Evolutionary conservation across 2,113 vertebrate species (phyloP), one percentile per base, ranked within the genome.

Genomic region (Clinocottus analis): DNA sequence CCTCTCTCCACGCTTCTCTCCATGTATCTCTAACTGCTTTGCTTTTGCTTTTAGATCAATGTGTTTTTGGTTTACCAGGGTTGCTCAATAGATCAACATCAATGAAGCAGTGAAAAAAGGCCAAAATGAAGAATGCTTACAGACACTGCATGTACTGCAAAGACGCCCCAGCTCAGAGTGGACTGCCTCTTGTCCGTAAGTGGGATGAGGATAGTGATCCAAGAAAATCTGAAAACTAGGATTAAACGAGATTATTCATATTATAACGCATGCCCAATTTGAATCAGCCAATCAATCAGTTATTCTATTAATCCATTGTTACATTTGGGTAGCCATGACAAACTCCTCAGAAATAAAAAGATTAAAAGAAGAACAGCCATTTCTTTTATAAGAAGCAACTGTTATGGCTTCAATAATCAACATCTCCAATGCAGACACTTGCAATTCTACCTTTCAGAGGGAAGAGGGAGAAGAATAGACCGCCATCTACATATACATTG

Each of bases 221-320:
- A 27, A 74, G 14, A 33, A 37, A 39, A 71, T 17, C 16, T 0
- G 4, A 3, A 14, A 68, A 10, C 3, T 49, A 11, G n/a, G n/a
- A n/a, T n/a, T n/a, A n/a, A n/a, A n/a, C n/a, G n/a, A n/a, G n/a
- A n/a, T n/a, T n/a, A n/a, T n/a, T n/a, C n/a, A n/a, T n/a, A n/a
- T n/a, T 39, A 21, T 33, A 13, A 7, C 33, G 43, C 43, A 39
- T 47, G 6, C 23, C 16, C 37, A 43, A 66, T 77, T 58, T 35
- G 37, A 85, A 75, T 65, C 16, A 65, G 19, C 0, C 49, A 72
- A 37, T 43, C 37, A 33, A 17, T 69, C 4, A 37, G 7, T 45
- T 25, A 1, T 55, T 43, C 41, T 4, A 43, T 43, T 3, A 49
- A 43, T 51, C 35, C 16, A 39, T 21, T 0, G 2, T 19, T 33